Evolutionary conservation across 2,888 invertebrate species (phyloP).

Genomic region (Nephrotoma flavescens): DNA sequence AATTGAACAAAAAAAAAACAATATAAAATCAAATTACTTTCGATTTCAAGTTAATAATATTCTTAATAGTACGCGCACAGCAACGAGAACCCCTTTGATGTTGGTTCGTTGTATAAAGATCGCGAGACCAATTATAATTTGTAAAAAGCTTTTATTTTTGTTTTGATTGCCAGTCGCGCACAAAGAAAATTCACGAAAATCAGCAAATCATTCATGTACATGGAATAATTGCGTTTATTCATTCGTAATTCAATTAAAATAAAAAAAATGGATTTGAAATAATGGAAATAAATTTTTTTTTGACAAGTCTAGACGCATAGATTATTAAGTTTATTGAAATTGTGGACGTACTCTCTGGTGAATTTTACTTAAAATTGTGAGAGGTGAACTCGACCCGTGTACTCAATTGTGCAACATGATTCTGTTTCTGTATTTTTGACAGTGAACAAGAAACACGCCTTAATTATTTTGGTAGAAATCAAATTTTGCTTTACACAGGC

Average conservation of each 20-base stretch:
- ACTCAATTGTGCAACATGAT: too few species aligned
- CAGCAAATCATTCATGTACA: not conserved
- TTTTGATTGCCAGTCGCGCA: not conserved
- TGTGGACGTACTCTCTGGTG: too few species aligned
- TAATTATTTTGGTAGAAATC: too few species aligned
- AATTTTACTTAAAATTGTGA: too few species aligned
- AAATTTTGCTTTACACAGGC: too few species aligned
- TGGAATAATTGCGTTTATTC: not conserved
- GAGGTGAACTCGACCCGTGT: too few species aligned
- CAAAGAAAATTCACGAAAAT: not conserved
- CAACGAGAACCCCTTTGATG: not conserved
- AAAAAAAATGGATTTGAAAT: not conserved
- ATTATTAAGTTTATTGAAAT: too few species aligned
- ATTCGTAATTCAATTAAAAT: not conserved
- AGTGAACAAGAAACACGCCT: too few species aligned
- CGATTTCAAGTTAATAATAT: not conserved
- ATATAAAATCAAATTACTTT: not conserved
- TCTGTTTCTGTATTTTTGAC: too few species aligned
- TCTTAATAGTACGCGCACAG: not conserved
- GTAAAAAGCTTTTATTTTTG: not conserved
- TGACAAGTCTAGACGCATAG: not conserved
- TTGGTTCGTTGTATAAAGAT: not conserved
- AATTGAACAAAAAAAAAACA: not conserved
- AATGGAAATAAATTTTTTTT: not conserved
- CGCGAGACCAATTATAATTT: not conserved